Percentiles rank a stretch among this genome's conserved stretches.
Conservation (phyloP, 1,140 invertebrate genomes). For the Oreohelix idahoensis region DNA sequence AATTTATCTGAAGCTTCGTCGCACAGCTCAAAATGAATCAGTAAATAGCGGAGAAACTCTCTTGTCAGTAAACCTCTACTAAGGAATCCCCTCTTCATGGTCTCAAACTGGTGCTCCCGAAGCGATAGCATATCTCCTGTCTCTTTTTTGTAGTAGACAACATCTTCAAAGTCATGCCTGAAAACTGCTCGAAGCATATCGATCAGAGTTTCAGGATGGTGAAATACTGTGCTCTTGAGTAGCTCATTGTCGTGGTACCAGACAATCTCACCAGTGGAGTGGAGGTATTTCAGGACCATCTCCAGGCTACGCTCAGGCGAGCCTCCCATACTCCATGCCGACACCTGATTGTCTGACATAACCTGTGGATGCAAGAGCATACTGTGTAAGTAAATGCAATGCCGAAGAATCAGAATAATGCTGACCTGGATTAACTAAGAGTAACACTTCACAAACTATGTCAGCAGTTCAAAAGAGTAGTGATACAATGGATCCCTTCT, state of each 20-base stretch:
- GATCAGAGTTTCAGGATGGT: constrained; percentile 65
- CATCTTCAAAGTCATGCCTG: constrained; percentile 65
- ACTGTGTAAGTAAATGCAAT: no score
- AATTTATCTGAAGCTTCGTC: constrained; percentile 62
- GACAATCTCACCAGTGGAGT: constrained; percentile 66
- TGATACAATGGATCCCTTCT: no score
- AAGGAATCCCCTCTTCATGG: constrained; percentile 62
- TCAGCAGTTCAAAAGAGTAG: no score
- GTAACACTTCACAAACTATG: no score
- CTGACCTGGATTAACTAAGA: no score
- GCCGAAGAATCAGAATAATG: no score
- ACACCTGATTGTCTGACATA: constrained; percentile 56
- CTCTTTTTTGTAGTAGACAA: constrained; percentile 55
- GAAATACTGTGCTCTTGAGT: constrained; percentile 62
- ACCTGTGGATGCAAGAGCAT: constrained; percentile 33
- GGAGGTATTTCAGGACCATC: constrained; percentile 63
- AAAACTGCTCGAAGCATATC: constrained; percentile 69
- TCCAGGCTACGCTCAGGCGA: constrained; percentile 60
- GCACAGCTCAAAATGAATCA: constrained; percentile 61
- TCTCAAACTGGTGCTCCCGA: constrained; percentile 51
- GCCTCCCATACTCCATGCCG: constrained; percentile 59
- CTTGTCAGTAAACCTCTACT: constrained; percentile 62
- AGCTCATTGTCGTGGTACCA: constrained; percentile 66
- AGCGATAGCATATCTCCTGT: constrained; percentile 50
- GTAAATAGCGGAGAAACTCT: constrained; percentile 60